These are phyloP conservation scores for Chrysopa pallens DNA, from an alignment of 1,140 invertebrate species.

Conservation along the genomic window DNA sequence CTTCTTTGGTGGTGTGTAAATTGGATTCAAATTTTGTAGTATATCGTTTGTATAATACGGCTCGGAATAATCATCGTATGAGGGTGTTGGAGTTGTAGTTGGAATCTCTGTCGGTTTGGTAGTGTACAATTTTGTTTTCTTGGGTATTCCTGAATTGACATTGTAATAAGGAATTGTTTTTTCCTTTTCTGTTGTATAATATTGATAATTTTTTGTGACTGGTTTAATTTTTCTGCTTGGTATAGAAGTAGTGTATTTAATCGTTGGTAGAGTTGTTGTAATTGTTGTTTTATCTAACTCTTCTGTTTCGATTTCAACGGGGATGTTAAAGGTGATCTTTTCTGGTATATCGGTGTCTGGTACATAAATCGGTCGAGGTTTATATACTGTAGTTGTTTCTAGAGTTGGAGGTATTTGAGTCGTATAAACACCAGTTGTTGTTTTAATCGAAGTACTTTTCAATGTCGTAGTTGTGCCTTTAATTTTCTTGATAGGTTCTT, in stretches of 20 bases:
- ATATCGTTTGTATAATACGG: slow-evolving; percentile 23
- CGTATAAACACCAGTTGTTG: slow-evolving; percentile 3
- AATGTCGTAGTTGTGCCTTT: neutral
- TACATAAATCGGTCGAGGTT: neutral
- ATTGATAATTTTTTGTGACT: too few relatives aligned
- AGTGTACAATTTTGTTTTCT: slow-evolving; percentile 1
- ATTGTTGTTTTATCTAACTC: slow-evolving; percentile 18
- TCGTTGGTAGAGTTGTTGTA: slow-evolving; percentile 9
- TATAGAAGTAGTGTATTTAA: slow-evolving; percentile 7
- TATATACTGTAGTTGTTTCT: neutral
- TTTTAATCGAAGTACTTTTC: slow-evolving; percentile 3
- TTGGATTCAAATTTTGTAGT: slow-evolving; percentile 21
- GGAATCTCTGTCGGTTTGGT: slow-evolving; percentile 5
- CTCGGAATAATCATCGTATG: slow-evolving; percentile 17
- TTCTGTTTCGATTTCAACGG: slow-evolving; percentile 8
- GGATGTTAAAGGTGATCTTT: neutral
- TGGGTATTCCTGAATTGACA: too few relatives aligned
- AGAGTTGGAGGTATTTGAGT: slow-evolving; percentile 5
- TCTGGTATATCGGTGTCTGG: slow-evolving; percentile 1
- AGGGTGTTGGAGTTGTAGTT: slow-evolving; percentile 9
- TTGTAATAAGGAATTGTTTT: too few relatives aligned
- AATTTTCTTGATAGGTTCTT: neutral
- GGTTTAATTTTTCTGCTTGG: too few relatives aligned
- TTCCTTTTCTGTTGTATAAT: too few relatives aligned
- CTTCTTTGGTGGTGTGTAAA: slow-evolving; percentile 25